Conservation (phyloP, 2,113 vertebrate genomes). For the Eira barbara region DNA sequence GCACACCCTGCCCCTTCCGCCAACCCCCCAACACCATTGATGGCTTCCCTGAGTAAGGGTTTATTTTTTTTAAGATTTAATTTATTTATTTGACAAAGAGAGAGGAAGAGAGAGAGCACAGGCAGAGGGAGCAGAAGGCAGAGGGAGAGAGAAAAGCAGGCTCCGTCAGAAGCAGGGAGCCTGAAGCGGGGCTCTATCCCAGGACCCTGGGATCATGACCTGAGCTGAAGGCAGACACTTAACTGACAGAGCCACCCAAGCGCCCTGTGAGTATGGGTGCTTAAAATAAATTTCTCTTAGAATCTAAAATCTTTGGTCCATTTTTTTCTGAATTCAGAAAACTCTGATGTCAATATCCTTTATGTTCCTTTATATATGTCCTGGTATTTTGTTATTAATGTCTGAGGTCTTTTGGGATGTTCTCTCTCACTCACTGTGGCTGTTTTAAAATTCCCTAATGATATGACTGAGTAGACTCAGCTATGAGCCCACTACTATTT, state of each 20-base stretch:
- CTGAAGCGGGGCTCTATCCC: neutral
- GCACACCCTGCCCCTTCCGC: neutral
- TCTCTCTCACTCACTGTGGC: neutral
- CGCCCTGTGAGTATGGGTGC: neutral
- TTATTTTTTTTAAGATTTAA: neutral
- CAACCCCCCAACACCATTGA: neutral
- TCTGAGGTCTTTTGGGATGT: neutral
- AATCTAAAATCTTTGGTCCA: neutral
- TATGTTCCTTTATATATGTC: neutral
- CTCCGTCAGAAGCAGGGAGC: neutral
- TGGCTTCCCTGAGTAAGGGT: neutral
- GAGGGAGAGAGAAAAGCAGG: neutral
- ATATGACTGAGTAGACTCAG: neutral
- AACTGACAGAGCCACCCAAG: neutral
- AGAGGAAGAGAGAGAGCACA: too few species aligned
- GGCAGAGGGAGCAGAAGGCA: too few species aligned
- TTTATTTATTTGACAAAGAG: too few species aligned
- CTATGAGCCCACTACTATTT: neutral
- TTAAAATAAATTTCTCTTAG: neutral
- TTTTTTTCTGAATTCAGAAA: neutral
- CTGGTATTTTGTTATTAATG: neutral
- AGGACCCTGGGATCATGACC: neutral
- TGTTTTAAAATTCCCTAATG: neutral
- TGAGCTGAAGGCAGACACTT: neutral
- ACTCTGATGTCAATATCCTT: neutral